A percentile compares a stretch with the other conserved stretches of the same genome.
phyloP scores from a whole-genome alignment of 2,888 invertebrate species.

The Nemotelus pantherinus region DNA sequence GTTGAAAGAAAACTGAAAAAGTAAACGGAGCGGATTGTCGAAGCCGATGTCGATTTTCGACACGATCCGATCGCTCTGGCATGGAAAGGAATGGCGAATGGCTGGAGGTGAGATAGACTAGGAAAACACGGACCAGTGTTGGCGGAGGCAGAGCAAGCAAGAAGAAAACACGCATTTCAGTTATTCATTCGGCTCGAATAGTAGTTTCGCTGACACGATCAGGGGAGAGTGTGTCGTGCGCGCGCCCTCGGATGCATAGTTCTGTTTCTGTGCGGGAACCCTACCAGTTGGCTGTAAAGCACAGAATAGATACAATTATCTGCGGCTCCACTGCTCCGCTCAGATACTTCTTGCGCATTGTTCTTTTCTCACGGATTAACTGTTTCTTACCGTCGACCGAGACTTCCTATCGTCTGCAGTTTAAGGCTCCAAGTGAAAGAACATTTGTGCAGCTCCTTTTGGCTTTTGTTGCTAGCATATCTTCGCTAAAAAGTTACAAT shows the following conservation, averaged over 20 bases:
- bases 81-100: constrained; percentile 7
- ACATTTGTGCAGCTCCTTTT: too few relatives aligned
- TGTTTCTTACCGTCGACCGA: too few relatives aligned
- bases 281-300: background rate
- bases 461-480: too few relatives aligned
- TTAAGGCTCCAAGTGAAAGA: too few relatives aligned
- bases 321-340: too few relatives aligned
- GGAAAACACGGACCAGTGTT: background rate
- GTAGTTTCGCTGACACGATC: constrained; percentile 47
- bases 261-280: constrained; percentile 6
- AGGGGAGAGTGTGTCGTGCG: constrained; percentile 43
- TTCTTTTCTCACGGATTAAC: too few relatives aligned
- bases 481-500: too few relatives aligned
- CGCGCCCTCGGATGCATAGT: constrained; percentile 33
- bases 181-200: constrained; percentile 43
- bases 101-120: background rate
- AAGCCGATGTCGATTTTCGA: background rate
- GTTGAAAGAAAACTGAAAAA: constrained; percentile 44
- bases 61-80: constrained; percentile 36
- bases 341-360: too few relatives aligned
- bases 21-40: constrained; percentile 41
- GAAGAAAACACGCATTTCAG: constrained; percentile 50
- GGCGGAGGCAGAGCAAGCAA: constrained; percentile 9
- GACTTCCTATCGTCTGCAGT: too few relatives aligned
- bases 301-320: background rate